phyloP scores from a whole-genome alignment of 2,797 vertebrate species.

The Catharus ustulatus region DNA sequence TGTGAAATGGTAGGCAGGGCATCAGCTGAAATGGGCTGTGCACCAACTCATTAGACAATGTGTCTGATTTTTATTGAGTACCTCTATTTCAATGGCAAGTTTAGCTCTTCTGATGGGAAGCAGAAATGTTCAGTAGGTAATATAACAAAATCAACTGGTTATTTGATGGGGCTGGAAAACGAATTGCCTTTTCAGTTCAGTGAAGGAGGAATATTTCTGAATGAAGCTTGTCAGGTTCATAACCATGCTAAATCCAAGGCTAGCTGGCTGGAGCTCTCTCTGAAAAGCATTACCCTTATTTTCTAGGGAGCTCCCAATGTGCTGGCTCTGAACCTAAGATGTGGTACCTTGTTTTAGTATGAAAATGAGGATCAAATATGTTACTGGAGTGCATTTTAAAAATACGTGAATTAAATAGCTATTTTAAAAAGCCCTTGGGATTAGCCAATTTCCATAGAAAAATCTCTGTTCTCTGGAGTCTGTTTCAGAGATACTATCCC shows the following conservation, averaged over 20 bases:
- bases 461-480: not conserved
- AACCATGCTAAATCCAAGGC: not conserved
- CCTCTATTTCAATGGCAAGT: not conserved
- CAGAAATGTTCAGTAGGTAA: constrained; percentile 2
- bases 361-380: not conserved
- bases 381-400: not conserved
- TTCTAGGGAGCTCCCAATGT: not conserved
- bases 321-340: not conserved
- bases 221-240: constrained; percentile 3
- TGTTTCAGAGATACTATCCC: not conserved
- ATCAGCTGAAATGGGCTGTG: constrained; percentile 1
- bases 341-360: not conserved
- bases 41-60: constrained; percentile 43
- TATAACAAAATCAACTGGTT: constrained; percentile 28
- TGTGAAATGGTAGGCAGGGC: constrained; percentile 1
- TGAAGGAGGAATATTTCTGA: constrained; percentile 18
- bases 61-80: constrained; percentile 44
- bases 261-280: not conserved
- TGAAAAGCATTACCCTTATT: not conserved
- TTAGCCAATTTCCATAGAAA: not conserved
- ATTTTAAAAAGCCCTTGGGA: not conserved
- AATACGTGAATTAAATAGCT: not conserved
- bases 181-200: not conserved
- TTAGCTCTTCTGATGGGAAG: constrained; percentile 10
- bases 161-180: constrained; percentile 1